Percentiles rank a stretch among this genome's conserved stretches.
phyloP scores from a whole-genome alignment of 2,888 invertebrate species.

The Arrhopalites spinosus region DNA sequence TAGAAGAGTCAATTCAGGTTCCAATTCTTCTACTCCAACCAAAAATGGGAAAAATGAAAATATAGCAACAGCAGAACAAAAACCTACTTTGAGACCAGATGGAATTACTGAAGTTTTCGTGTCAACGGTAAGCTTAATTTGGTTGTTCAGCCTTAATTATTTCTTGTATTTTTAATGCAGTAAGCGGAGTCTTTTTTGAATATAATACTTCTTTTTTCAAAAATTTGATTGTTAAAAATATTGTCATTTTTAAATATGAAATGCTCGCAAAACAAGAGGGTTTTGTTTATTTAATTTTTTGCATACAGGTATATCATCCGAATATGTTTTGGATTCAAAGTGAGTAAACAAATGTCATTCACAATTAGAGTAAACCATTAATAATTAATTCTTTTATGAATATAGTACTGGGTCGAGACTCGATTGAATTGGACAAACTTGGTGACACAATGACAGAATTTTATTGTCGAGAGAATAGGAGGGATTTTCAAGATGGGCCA shows the following conservation, averaged over 20 bases:
- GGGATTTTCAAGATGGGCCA: constrained; percentile 54
- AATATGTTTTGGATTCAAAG: constrained; percentile 13
- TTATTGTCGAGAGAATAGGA: constrained; percentile 71
- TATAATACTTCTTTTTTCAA: too few relatives aligned
- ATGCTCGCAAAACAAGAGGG: too few relatives aligned
- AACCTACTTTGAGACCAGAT: constrained; percentile 58
- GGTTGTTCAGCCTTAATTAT: constrained; percentile 75
- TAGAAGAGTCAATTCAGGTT: constrained; percentile 13
- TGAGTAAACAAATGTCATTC: too few relatives aligned
- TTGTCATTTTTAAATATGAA: too few relatives aligned
- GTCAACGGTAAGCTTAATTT: constrained; percentile 76
- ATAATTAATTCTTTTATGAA: too few relatives aligned
- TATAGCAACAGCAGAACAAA: not conserved
- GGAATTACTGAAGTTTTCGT: constrained; percentile 82
- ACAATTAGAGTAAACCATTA: too few relatives aligned
- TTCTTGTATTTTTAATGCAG: constrained; percentile 4
- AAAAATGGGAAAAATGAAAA: too few relatives aligned
- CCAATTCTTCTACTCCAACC: not conserved
- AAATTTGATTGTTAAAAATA: too few relatives aligned
- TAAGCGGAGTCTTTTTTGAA: too few relatives aligned
- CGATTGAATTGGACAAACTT: constrained; percentile 76
- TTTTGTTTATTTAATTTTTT: not conserved
- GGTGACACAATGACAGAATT: constrained; percentile 82
- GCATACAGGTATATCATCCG: constrained; percentile 14
- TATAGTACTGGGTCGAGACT: constrained; percentile 69